Conservation (phyloP, 2,113 vertebrate species). For the Alces alces region DNA sequence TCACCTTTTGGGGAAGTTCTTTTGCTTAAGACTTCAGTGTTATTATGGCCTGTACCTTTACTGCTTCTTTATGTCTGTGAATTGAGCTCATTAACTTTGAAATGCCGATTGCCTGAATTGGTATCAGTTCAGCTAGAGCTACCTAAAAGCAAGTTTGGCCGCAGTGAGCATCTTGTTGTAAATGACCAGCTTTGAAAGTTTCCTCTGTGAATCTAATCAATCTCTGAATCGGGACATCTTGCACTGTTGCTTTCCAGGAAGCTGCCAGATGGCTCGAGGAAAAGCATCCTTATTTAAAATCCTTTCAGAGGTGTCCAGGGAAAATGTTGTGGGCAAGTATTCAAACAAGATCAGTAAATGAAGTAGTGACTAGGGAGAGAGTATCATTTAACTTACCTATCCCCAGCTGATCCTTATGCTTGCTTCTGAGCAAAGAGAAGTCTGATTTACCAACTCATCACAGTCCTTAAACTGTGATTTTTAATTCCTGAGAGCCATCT, state of each 20-base stretch:
- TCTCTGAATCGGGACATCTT: slow-evolving; percentile 55
- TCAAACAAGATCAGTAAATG: slow-evolving; percentile 57
- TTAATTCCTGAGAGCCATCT: background rate
- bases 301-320: slow-evolving; percentile 52
- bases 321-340: slow-evolving; percentile 48
- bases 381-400: slow-evolving; percentile 29
- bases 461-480: background rate
- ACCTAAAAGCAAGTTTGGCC: slow-evolving; percentile 46
- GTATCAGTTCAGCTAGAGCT: background rate
- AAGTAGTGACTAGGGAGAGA: slow-evolving; percentile 5
- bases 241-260: slow-evolving; percentile 67
- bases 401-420: background rate
- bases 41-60: background rate
- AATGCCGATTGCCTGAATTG: background rate
- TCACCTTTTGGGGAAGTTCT: background rate
- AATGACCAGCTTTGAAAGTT: slow-evolving; percentile 52
- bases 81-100: background rate
- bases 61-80: background rate
- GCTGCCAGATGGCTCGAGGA: slow-evolving; percentile 59
- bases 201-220: slow-evolving; percentile 50
- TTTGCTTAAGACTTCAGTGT: background rate
- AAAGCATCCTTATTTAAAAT: slow-evolving; percentile 64
- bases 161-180: slow-evolving; percentile 37
- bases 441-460: background rate
- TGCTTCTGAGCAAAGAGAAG: slow-evolving; percentile 10